Evolutionary conservation across 1,140 invertebrate species (phyloP), one percentile per base, ranked within the genome.

Genomic region (Leptonema lineaticorne): DNA sequence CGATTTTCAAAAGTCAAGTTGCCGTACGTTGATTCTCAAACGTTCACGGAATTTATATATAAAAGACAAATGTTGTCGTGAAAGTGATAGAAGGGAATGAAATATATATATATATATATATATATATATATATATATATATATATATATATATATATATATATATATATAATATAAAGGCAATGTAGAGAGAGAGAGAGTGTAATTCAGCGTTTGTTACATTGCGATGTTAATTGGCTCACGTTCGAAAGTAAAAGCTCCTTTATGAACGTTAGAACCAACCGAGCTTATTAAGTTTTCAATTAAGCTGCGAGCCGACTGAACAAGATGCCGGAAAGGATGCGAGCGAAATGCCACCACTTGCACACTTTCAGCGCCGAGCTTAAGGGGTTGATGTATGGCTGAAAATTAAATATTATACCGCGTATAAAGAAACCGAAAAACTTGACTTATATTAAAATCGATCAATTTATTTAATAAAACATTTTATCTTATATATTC

Each of bases 261-360:
- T 53, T 56, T 56, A 64, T 56, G 63, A 64, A 56, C 26, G 5
- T 11, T 26, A 45, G 30, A 62, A 37, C 29, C 59, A 33, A 62
- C 20, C 16, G 57, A 45, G 57, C 28, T 67, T 67, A 48, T 70
- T 67, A 70, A 70, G 64, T 70, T 70, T 70, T 70, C 69, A 70
- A 70, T 70, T 70, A 70, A 67, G 58, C 67, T 53, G 56, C 50
- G 53, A 46, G 18, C 50, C 18, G 28, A 41, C n/a, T n/a, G n/a
- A 14, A 14, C 50, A 20, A 11, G 22, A 7, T 50, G n/a, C 16
- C n/a, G 5, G 30, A 33, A 33, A 33, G 30, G 37, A 41, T 16
- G 9, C 22, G 27, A 53, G 20, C 27, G 22, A 53, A 24, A 26
- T 20, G 50, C 20, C 14, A 11, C 50, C 22, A 53, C 50, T 22